Evolutionary conservation across 1,140 invertebrate genomes (phyloP), one percentile per base, ranked within the genome.

Genomic region (Nephotettix cincticeps): DNA sequence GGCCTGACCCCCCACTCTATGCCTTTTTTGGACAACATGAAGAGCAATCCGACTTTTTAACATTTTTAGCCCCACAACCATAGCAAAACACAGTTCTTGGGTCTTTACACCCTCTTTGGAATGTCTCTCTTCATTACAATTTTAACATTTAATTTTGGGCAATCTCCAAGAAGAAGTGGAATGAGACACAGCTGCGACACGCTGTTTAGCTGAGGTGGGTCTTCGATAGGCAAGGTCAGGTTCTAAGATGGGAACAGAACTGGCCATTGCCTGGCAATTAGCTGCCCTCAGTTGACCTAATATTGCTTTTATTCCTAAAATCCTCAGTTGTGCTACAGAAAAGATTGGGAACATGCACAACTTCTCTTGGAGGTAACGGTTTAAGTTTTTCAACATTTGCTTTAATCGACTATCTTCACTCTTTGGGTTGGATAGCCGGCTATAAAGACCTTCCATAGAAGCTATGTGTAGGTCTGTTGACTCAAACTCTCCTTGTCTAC

Each of bases 401-500:
- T n/a, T 27, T 23, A 65, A 65, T 13, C 63, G 28, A 36, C n/a
- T n/a, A n/a, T n/a, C n/a, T n/a, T n/a, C n/a, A n/a, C n/a, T n/a
- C n/a, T n/a, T n/a, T n/a, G n/a, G n/a, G n/a, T n/a, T n/a, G n/a
- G n/a, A n/a, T n/a, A n/a, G n/a, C n/a, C n/a, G n/a, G n/a, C n/a
- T n/a, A 54, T 40, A 54, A 11, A 32, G 32, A 2, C 29, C 32
- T 17, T 65, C 63, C 63, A 65, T 40, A 14, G 28, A n/a, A 6
- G 63, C 63, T 32, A 65, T 32, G 19, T 65, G 36, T 1, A 65
- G 28, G n/a, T n/a, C n/a, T n/a, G n/a, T n/a, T n/a, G n/a, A n/a
- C n/a, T n/a, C n/a, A n/a, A n/a, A n/a, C n/a, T n/a, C n/a, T n/a
- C n/a, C n/a, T n/a, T n/a, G n/a, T n/a, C n/a, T n/a, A n/a, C n/a